Conservation (phyloP, 2,888 invertebrate species). For the Oscheius sp. region DNA sequence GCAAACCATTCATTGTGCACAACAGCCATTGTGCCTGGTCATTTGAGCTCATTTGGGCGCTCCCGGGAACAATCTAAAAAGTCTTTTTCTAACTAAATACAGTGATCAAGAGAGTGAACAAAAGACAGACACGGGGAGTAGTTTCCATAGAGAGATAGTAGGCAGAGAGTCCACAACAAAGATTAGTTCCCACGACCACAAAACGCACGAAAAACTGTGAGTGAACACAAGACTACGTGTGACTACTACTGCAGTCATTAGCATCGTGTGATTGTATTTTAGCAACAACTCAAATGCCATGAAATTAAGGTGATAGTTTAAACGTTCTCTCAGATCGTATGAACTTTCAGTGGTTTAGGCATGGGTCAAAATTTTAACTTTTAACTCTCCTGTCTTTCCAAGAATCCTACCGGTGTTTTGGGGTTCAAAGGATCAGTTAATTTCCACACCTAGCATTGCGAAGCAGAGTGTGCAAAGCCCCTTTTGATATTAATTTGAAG, state of each 20-base stretch:
- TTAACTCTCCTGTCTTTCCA: not conserved
- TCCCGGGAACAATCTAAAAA: slow-evolving; percentile 25
- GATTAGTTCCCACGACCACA: too few species aligned
- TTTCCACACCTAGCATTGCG: not conserved
- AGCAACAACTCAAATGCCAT: too few species aligned
- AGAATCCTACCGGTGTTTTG: not conserved
- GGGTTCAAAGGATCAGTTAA: not conserved
- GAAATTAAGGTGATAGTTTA: too few species aligned
- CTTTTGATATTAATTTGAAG: not conserved
- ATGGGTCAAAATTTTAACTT: too few species aligned
- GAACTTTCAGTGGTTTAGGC: too few species aligned
- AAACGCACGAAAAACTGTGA: too few species aligned
- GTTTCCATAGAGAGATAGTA: not conserved
- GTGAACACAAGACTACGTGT: too few species aligned
- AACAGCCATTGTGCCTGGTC: slow-evolving; percentile 8
- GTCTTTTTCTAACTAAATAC: not conserved
- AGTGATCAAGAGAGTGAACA: not conserved
- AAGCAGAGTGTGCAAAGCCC: too few species aligned
- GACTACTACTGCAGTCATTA: too few species aligned
- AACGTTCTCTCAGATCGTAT: too few species aligned
- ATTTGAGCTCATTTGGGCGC: slow-evolving; percentile 17
- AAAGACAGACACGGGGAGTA: not conserved
- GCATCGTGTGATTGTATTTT: too few species aligned
- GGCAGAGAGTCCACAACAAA: not conserved
- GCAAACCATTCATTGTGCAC: slow-evolving; percentile 31